A percentile compares a stretch with the other conserved stretches of the same genome.
These are phyloP conservation scores for Coluber constrictor DNA, from an alignment of 2,797 vertebrate genomes.

Conservation along the genomic window DNA sequence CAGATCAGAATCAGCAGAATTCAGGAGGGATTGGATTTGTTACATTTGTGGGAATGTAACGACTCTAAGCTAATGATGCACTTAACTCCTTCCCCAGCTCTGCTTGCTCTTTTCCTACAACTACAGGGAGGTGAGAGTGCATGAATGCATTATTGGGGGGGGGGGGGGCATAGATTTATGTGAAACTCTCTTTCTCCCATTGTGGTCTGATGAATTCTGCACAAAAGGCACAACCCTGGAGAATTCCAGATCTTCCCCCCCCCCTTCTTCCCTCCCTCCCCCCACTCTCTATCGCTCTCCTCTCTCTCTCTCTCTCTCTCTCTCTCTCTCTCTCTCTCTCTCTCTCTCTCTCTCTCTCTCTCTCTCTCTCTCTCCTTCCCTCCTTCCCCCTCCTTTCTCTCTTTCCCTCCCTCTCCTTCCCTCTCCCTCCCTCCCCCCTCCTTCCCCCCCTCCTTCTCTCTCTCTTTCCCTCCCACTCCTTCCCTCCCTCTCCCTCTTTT, in stretches of 20 bases:
- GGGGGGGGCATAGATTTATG: not conserved
- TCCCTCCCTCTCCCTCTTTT: no score
- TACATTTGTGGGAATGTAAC: not conserved
- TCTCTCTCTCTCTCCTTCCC: no score
- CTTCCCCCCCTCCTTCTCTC: fast-evolving
- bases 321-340: no score
- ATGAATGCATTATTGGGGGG: not conserved
- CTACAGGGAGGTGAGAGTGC: not conserved
- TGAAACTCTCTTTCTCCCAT: not conserved
- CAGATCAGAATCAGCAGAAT: not conserved
- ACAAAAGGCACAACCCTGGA: not conserved
- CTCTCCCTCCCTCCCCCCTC: no score
- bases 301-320: no score
- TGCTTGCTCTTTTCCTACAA: not conserved
- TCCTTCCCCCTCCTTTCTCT: no score
- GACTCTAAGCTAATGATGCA: not conserved
- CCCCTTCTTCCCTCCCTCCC: no score
- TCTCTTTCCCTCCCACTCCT: not conserved
- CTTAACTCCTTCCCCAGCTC: not conserved
- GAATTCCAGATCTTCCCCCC: no score
- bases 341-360: no score
- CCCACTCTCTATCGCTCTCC: no score
- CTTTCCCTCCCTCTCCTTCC: no score
- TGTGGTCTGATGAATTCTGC: not conserved
- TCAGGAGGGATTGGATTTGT: not conserved